Conservation (phyloP, 1,140 invertebrate species). For the Drosophila rufa region DNA sequence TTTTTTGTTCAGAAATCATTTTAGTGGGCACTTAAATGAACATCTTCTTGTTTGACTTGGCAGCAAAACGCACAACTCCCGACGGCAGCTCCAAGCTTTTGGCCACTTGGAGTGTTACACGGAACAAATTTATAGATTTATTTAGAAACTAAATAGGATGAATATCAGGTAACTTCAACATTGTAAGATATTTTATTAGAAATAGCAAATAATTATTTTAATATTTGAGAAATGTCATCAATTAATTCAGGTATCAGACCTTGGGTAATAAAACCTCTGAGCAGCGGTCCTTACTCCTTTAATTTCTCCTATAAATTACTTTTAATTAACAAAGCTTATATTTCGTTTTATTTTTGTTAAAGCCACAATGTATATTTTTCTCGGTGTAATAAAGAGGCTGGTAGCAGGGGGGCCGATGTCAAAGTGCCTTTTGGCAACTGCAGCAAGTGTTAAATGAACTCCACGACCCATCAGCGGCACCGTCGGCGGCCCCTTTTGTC, state of each 20-base stretch:
- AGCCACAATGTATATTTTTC: neutral
- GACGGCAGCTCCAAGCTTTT: conserved; percentile 36
- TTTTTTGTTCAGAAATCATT: conserved; percentile 72
- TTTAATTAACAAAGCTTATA: too few relatives aligned
- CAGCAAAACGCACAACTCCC: conserved; percentile 38
- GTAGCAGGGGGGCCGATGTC: conserved; percentile 41
- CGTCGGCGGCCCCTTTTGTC: conserved; percentile 60
- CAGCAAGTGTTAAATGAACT: conserved; percentile 65
- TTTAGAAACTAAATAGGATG: too few relatives aligned
- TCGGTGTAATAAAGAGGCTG: conserved; percentile 1
- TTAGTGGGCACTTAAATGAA: conserved; percentile 77
- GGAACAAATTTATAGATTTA: neutral
- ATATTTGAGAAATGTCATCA: too few relatives aligned
- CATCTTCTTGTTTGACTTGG: conserved; percentile 55
- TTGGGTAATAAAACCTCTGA: too few relatives aligned
- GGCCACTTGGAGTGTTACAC: conserved; percentile 33
- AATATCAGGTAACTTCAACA: neutral
- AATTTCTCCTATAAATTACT: too few relatives aligned
- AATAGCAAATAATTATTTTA: too few relatives aligned
- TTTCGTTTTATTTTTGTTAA: too few relatives aligned
- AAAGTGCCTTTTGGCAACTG: conserved; percentile 61
- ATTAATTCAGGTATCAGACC: too few relatives aligned
- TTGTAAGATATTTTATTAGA: too few relatives aligned
- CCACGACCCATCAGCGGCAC: conserved; percentile 17
- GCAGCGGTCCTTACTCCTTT: too few relatives aligned